Conservation (phyloP, 2,113 vertebrate genomes). For the Philantomba maxwellii region DNA sequence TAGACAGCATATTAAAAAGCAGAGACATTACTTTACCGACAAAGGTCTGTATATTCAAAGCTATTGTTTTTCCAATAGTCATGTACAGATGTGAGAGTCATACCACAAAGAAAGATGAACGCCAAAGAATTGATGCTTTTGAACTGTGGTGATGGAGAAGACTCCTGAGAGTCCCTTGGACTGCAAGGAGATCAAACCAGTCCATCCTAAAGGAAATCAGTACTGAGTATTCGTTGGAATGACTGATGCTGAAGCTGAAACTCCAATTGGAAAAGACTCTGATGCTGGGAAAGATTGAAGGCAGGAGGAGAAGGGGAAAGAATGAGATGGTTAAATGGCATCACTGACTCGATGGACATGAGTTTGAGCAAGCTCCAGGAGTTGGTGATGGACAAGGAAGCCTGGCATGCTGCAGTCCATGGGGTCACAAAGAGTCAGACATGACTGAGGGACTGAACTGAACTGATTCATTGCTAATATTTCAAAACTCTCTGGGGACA, state of each 20-base stretch:
- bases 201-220: not conserved
- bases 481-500: not conserved
- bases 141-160: not conserved
- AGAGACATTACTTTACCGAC: not conserved
- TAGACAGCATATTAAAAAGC: not conserved
- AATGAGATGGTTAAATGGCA: not conserved
- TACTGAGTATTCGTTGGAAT: not conserved
- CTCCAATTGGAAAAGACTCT: not conserved
- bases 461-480: not conserved
- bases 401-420: not conserved
- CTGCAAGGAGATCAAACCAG: not conserved
- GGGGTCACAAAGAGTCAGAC: not conserved
- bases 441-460: not conserved
- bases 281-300: not conserved
- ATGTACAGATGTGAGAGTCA: not conserved
- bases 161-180: not conserved
- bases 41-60: not conserved
- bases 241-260: not conserved
- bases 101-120: not conserved
- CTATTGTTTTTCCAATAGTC: not conserved
- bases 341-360: not conserved
- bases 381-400: not conserved
- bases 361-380: not conserved
- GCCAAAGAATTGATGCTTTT: not conserved
- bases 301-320: not conserved